Evolutionary conservation across 2,888 invertebrate species (phyloP), one percentile per base, ranked within the genome.

Genomic region (Macroteleia sp.): DNA sequence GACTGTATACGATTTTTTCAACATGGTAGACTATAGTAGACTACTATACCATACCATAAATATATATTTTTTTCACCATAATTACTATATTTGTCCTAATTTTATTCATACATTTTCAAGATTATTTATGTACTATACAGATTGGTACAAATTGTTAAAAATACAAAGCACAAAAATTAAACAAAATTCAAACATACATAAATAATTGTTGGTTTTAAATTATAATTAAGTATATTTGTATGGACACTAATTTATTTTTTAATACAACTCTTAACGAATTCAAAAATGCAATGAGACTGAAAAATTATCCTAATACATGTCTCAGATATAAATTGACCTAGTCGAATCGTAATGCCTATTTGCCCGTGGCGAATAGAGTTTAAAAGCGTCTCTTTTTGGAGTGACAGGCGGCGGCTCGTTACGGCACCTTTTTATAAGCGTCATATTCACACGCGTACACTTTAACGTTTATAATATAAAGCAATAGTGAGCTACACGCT

Each of bases 391-490:
- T 73, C n/a, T n/a, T n/a, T 50, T 73, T 22, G 57, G 69, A 69
- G 62, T 77, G 78, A 81, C 80, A 54, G 67, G 28, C 66, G 48
- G 57, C 44, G 69, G 52, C 78, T 80, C 66, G 71, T 80, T 81
- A 78, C 73, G 77, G 81, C 77, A 70, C 66, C 59, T 74, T 79
- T 66, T 74, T 76, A 71, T 41, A 28, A 44, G 66, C 73, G 64
- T 52, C 59, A 77, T 74, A 80, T 81, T 83, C 81, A 82, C 78
- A 77, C 78, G 70, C 77, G 78, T 70, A 57, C 76, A 46, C 70
- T 73, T 62, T 69, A 78, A 17, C 46, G 69, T 48, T 30, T 41
- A 52, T 62, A 71, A 69, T 71, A 64, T 48, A 66, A 70, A 64
- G 74, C 57, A 62, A 57, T 57, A 76, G 70, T 54, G 42, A 41